Evolutionary conservation across 2,888 invertebrate species (phyloP).

Genomic region (Watsonalla cultraria): DNA sequence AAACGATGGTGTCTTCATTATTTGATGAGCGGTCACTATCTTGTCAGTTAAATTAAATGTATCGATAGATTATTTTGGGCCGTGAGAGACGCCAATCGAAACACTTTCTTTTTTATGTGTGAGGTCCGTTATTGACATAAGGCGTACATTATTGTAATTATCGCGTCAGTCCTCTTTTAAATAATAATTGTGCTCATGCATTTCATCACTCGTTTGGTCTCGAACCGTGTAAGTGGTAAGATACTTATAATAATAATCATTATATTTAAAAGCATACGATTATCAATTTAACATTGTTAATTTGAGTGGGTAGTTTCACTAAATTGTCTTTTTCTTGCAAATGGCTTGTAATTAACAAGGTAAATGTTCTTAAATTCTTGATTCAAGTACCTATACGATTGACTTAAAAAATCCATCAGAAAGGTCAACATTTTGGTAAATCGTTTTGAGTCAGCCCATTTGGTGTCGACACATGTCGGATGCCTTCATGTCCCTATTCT

Average conservation of each 20-base stretch:
- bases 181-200: constrained; percentile 27
- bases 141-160: constrained; percentile 54
- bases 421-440: constrained; percentile 28
- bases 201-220: constrained; percentile 20
- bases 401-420: too few species aligned
- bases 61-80: constrained; percentile 75
- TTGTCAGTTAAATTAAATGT: constrained; percentile 78
- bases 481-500: constrained; percentile 47
- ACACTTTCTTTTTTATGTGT: constrained; percentile 63
- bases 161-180: constrained; percentile 37
- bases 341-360: constrained; percentile 13
- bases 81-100: constrained; percentile 71
- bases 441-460: constrained; percentile 58
- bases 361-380: neutral
- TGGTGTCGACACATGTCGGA: constrained; percentile 39
- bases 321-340: too few species aligned
- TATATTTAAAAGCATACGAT: constrained; percentile 22
- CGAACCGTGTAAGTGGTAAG: constrained; percentile 13
- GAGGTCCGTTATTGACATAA: constrained; percentile 62
- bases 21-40: constrained; percentile 77
- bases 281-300: neutral
- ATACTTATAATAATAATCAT: constrained; percentile 20
- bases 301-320: neutral
- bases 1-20: constrained; percentile 79
- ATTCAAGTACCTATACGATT: too few species aligned